A percentile compares a stretch with the other conserved stretches of the same genome.
phyloP scores from a whole-genome alignment of 2,888 invertebrate species.

The Hirtodrosophila cameraria region DNA sequence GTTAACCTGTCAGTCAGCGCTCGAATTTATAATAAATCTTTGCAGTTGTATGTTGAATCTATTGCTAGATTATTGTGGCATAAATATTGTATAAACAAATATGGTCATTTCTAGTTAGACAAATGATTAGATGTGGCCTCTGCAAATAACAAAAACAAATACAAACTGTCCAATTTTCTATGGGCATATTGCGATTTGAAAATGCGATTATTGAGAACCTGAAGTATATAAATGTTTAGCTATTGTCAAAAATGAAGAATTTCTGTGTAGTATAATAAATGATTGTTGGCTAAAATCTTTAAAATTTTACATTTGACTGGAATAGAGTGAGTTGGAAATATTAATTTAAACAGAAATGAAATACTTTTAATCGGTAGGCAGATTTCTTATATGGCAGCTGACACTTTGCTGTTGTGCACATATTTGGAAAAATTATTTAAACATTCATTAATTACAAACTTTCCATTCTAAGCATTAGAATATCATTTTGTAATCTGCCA shows the following conservation, averaged over 20 bases:
- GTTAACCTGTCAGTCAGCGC: conserved; percentile 42
- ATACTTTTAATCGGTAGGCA: too few relatives aligned
- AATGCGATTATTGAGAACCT: conserved; percentile 45
- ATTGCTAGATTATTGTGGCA: conserved; percentile 46
- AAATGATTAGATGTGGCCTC: conserved; percentile 49
- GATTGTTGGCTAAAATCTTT: conserved; percentile 16
- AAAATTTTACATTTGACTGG: neutral
- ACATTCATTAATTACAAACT: conserved; percentile 7
- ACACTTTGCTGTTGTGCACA: too few relatives aligned
- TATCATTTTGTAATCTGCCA: neutral
- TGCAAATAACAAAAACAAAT: too few relatives aligned
- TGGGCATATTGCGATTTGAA: conserved; percentile 36
- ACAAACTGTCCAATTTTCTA: conserved; percentile 15
- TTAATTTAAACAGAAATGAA: neutral
- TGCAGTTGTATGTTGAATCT: conserved; percentile 29
- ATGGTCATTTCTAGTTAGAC: conserved; percentile 58
- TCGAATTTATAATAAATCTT: conserved; percentile 59
- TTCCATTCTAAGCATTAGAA: conserved; percentile 17
- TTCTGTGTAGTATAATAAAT: conserved; percentile 24
- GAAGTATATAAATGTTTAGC: conserved; percentile 20
- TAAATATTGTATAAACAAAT: conserved; percentile 53
- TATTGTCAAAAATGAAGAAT: conserved; percentile 1
- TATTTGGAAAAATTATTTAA: neutral
- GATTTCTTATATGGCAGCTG: neutral
- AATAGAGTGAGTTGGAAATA: conserved; percentile 15